Evolutionary conservation across 2,888 invertebrate species (phyloP).

Genomic region (Callinectes sapidus): DNA sequence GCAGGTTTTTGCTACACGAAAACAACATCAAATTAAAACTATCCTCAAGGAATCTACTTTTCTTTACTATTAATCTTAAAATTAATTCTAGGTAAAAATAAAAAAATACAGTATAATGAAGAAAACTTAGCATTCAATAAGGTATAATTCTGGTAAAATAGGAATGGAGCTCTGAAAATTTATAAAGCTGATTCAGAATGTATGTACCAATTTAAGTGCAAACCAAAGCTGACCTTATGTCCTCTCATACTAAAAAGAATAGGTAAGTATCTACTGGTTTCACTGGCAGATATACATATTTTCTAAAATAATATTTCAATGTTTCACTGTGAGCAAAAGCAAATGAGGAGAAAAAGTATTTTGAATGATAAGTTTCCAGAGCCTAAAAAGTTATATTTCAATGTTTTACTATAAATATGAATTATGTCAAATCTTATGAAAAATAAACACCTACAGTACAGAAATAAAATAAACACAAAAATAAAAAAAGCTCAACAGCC

Average conservation of each 20-base stretch:
- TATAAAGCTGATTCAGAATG: not conserved
- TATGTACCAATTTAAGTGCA: not conserved
- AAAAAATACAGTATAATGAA: not conserved
- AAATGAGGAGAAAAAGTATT: not conserved
- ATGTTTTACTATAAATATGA: not conserved
- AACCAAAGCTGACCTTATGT: no score
- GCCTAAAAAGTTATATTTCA: not conserved
- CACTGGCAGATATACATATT: no score
- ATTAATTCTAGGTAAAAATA: not conserved
- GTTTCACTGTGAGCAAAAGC: not conserved
- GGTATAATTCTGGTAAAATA: not conserved
- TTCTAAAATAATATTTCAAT: not conserved
- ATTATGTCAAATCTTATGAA: not conserved
- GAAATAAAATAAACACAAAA: not conserved
- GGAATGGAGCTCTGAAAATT: not conserved
- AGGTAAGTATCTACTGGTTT: no score
- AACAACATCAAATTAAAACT: not conserved
- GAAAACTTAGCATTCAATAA: not conserved
- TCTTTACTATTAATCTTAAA: not conserved
- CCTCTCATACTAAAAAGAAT: no score
- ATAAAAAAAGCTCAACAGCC: no score
- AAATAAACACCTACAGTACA: not conserved
- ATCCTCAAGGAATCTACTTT: not conserved
- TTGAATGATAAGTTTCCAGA: not conserved
- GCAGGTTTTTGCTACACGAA: not conserved